Base-by-base conservation (phyloP, 2,113 vertebrate genomes). In the Holacanthus passer region DNA sequence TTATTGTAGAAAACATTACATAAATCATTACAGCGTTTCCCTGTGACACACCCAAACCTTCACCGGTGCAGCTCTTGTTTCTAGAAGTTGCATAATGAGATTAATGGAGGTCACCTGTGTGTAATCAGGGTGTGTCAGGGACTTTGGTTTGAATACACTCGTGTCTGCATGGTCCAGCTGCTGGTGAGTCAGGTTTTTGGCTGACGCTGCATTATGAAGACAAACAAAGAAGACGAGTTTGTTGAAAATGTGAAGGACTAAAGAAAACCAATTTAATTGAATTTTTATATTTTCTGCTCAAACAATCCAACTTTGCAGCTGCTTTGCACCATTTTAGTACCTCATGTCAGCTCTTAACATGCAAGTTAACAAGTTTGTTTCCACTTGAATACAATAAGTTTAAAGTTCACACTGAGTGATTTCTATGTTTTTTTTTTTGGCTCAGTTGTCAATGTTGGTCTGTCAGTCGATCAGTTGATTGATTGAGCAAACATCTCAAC, bases 101-200 rank as follows among this genome's bases (percentile, higher is more conserved):
- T 37, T 17, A 67, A 73, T 47, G 56, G 48, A 75, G 39, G 53
- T 60, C 47, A 62, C 24, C 60, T 78, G 62, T 73, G 81, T 76
- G 4, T 48, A 52, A 73, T 73, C 47, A 76, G 70, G 82, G 70
- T 19, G 79, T 43, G 84, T 27, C 45, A 22, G 32, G 50, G 41
- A 63, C 20, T 47, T 66, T 19, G 47, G 19, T 0, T 24, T 55
- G 12, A 56, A 63, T 65, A 52, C 39, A 58, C 56, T 29, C 47
- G 7, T 39, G 39, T 39, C 5, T 17, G 19, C 8, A 35, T 9
- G 31, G 3, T 27, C 1, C 75, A 39, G 1, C 19, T 53, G 37
- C 12, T 14, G 8, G 7, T n/a, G 8, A 16, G 19, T 50, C 35
- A 24, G 7, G 72, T 24, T 70, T 3, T 35, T 14, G 17, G 59